Evolutionary conservation across 2,113 vertebrate species (phyloP), one percentile per base, ranked within the genome.

Genomic region (Heptranchias perlo): DNA sequence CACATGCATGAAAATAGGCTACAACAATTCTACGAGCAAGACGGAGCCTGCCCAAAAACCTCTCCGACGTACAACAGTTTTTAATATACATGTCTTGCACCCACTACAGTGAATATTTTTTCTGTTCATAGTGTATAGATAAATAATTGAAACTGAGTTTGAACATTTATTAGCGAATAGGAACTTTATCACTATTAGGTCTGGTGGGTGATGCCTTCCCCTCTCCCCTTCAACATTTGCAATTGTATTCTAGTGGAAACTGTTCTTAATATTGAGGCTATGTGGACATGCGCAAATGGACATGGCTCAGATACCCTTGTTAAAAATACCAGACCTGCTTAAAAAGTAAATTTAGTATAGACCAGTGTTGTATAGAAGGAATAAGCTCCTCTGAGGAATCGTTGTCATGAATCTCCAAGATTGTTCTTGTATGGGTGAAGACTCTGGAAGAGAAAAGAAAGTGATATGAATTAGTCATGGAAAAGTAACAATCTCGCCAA

Each of bases 1-100:
- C 65, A 67, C 64, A 95, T 35, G 47, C 94, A 52, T 69, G 64
- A 95, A 94, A 95, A 67, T 94, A 91, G 14, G 54, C 87, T 58
- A 58, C 54, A 64, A 67, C 39, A 65, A 65, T 65, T 94, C 61
- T 64, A 44, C 62, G 7, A 47, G 92, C 62, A 67, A 65, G 39
- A 65, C n/a, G n/a, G n/a, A n/a, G n/a, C n/a, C n/a, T n/a, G n/a
- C n/a, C 39, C 10, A 69, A 95, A 94, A 69, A 95, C 44, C 62
- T 95, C 4, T 49, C 23, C 35, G 7, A 69, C 49, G 18, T 95
- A 49, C 64, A 69, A 69, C 23, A 95, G 25, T 67, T 49, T 47
- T 69, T 49, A 49, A 95, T 16, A 47, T 95, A 65, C 86, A 89
- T 8, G 18, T 87, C 84, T 87, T 87, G 5, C 14, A 49, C 0